phyloP scores from a whole-genome alignment of 37 sponge, comb jelly and placozoan genomes.

The Lycopodina hypogea region DNA sequence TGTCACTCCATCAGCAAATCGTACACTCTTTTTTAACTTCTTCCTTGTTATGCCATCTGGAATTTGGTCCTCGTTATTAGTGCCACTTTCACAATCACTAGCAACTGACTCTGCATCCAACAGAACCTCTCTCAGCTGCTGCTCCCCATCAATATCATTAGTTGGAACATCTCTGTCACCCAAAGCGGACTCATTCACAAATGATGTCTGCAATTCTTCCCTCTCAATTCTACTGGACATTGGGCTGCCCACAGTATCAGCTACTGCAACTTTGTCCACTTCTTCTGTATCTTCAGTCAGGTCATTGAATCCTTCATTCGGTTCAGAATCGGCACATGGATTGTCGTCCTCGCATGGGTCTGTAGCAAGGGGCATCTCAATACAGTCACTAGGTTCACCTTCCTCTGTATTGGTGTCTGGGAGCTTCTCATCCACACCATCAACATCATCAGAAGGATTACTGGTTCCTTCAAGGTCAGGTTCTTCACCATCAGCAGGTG shows the following conservation, averaged over 20 bases:
- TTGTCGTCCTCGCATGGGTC: no score
- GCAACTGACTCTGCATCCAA: conserved; percentile 26
- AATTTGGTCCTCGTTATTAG: not conserved
- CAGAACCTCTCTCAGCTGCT: conserved; percentile 46
- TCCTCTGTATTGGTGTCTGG: not conserved
- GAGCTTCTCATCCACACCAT: not conserved
- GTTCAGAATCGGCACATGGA: no score
- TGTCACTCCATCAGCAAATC: conserved; percentile 44
- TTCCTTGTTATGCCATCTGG: not conserved
- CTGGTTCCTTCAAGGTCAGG: no score
- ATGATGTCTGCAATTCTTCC: not conserved
- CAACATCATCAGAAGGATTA: no score
- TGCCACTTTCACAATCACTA: conserved; percentile 1
- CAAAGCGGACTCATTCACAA: conserved; percentile 1
- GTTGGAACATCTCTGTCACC: conserved; percentile 33
- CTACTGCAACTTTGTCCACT: no score
- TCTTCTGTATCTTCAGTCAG: no score
- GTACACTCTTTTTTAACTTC: conserved; percentile 13
- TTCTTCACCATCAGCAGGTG: no score
- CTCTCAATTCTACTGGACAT: not conserved
- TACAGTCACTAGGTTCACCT: not conserved
- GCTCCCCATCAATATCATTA: no score
- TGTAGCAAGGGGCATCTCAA: no score
- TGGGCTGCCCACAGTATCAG: no score
- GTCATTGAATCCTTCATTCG: no score